A percentile compares a stretch with the other conserved stretches of the same genome.
Conservation (phyloP, 2,888 invertebrate species). For the Apotomis betuletana region DNA sequence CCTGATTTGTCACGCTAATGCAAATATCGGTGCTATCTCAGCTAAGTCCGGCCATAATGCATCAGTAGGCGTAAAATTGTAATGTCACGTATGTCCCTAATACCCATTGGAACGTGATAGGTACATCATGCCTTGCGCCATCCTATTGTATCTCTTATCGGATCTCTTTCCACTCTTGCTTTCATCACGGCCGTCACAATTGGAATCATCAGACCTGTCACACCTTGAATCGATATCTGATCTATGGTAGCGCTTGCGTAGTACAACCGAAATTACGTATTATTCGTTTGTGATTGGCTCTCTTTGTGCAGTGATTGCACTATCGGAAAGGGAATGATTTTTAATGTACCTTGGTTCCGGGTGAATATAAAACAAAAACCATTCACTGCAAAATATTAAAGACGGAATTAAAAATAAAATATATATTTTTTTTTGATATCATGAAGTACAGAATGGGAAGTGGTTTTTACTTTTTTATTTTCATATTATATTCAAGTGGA, state of each 20-base stretch:
- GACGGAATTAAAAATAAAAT: background rate
- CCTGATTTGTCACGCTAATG: slow-evolving; percentile 39
- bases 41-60: slow-evolving; percentile 39
- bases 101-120: slow-evolving; percentile 54
- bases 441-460: too few species aligned
- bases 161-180: slow-evolving; percentile 65
- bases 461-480: too few species aligned
- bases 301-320: slow-evolving; percentile 52
- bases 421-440: too few species aligned
- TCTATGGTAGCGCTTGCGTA: slow-evolving; percentile 58
- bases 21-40: slow-evolving; percentile 41
- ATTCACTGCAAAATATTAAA: background rate
- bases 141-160: slow-evolving; percentile 63
- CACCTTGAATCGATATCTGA: slow-evolving; percentile 66
- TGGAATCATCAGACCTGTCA: slow-evolving; percentile 62
- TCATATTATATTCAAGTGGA: slow-evolving; percentile 2
- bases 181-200: slow-evolving; percentile 65
- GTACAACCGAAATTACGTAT: slow-evolving; percentile 53
- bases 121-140: slow-evolving; percentile 62
- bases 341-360: slow-evolving; percentile 11
- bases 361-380: slow-evolving; percentile 3
- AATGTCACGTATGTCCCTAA: slow-evolving; percentile 65
- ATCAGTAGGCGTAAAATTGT: slow-evolving; percentile 54
- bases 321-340: slow-evolving; percentile 32
- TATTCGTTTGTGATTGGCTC: slow-evolving; percentile 51